Evolutionary conservation across 2,113 vertebrate genomes (phyloP), one percentile per base, ranked within the genome.

Genomic region (Passer montanus): DNA sequence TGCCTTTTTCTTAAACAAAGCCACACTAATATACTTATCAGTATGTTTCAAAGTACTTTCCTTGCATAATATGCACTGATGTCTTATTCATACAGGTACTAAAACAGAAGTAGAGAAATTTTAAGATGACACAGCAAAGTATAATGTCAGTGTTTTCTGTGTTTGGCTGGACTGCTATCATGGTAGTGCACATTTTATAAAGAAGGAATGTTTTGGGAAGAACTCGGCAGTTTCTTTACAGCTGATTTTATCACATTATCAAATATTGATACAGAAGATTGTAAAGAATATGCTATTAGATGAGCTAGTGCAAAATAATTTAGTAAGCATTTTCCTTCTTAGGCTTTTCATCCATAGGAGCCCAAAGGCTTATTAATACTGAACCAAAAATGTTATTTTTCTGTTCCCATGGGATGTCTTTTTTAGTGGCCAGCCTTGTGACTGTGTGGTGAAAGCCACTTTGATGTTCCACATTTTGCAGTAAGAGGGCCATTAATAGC

Each of bases 221-320:
- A 92, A 47, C 24, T 70, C 0, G 0, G 4, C 20, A 4, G 22
- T 43, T 80, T 66, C 37, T 52, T 90, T 52, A 59, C 0, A 2
- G 59, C 44, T 67, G 6, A 58, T 76, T 92, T 82, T 75, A 66
- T 62, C 26, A 15, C 2, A 6, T 53, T 73, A 41, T 73, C 64
- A 88, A 74, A 56, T 81, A 44, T 0, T 1, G 50, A n/a, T 74
- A 50, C 11, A 43, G 21, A 73, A 60, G 28, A 49, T 39, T 6
- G 2, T 10, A 8, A 92, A 63, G 43, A 85, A 83, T 30, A 47
- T 55, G 28, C 39, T 59, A 8, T 59, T 72, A 44, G 35, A 84
- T 7, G 10, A 79, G 10, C 37, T 75, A 76, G n/a, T 49, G 17
- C 37, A 91, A 90, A 91, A 85, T 63, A 4, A 59, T 67, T 93